Evolutionary conservation across 2,888 invertebrate genomes (phyloP), one percentile per base, ranked within the genome.

Genomic region (Drosophila kokeensis): DNA sequence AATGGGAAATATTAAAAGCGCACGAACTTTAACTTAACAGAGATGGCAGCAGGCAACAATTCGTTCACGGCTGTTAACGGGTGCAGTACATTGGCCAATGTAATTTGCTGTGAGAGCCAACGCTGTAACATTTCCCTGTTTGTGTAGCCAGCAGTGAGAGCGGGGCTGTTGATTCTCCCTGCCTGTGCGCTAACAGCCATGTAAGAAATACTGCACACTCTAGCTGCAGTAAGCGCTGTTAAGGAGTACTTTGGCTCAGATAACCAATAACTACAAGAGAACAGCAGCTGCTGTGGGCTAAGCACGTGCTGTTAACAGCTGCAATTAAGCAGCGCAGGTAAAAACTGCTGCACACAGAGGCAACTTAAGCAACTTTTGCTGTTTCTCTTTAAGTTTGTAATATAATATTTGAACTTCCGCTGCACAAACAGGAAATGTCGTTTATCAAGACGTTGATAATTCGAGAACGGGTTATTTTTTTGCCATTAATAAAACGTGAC

Each of bases 281-380:
- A 45, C 42, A 61, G 63, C 79, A 79, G 79, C 68, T 78, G 60
- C 62, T 78, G 60, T 59, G 52, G 32, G 18, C 49, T 62, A 24
- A 59, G 78, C 82, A 73, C 78, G 78, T 78, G 78, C 79, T 73
- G 78, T 68, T 62, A 68, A 78, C 78, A 82, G 78, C 78, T 78
- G 82, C 79, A 59, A 45, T 48, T 60, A 36, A 59, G 10, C 55
- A 59, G 36, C 27, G 38, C 66, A 68, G 45, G 79, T 55, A 68
- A 32, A 58, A 61, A 57, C 34, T 27, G 15, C 24, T 34, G 24
- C 2, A 8, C 21, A 30, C 8, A 10, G 29, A 36, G 13, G 18
- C 30, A 30, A 30, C 30, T 68, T 45, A 8, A 27, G 42, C 38
- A 55, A 50, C 61, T 76, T 76, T 60, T 48, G 13, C 24, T 52